Evolutionary conservation across 2,797 vertebrate genomes (phyloP).

Genomic region (Falco cherrug): DNA sequence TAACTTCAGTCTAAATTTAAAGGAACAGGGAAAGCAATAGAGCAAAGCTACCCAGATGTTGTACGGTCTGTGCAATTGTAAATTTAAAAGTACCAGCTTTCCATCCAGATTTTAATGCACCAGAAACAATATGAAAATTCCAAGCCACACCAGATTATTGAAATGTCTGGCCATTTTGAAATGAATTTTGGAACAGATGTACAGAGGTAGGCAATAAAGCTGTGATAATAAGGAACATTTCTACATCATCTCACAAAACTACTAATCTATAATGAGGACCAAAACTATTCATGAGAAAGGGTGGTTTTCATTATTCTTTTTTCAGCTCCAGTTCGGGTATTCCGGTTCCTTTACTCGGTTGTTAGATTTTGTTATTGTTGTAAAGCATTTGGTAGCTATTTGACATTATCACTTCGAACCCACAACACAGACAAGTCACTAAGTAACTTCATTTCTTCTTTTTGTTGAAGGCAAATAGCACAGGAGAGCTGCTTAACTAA

Average conservation of each 20-base stretch:
- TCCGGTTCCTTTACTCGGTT: background rate
- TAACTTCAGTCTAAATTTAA: slow-evolving; percentile 86
- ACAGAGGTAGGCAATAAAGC: slow-evolving; percentile 80
- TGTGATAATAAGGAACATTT: slow-evolving; percentile 82
- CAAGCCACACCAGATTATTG: slow-evolving; percentile 77
- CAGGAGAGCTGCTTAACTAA: background rate
- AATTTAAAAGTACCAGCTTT: slow-evolving; percentile 81
- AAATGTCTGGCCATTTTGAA: slow-evolving; percentile 78
- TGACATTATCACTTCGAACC: background rate
- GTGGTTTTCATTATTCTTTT: slow-evolving; percentile 65
- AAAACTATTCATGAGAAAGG: slow-evolving; percentile 52
- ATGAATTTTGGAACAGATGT: slow-evolving; percentile 82
- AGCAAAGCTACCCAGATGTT: slow-evolving; percentile 91
- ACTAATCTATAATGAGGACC: slow-evolving; percentile 75
- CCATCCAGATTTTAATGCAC: slow-evolving; percentile 76
- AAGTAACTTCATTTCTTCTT: background rate
- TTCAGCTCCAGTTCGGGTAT: background rate
- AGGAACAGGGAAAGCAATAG: slow-evolving; percentile 84
- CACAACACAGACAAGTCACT: background rate
- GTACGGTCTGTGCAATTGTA: slow-evolving; percentile 83
- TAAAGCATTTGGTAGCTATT: slow-evolving; percentile 30
- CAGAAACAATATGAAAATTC: slow-evolving; percentile 81
- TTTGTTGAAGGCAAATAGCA: background rate
- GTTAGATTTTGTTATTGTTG: slow-evolving; percentile 19
- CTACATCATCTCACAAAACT: slow-evolving; percentile 79